phyloP scores from a whole-genome alignment of 2,888 invertebrate genomes.

The Oegoconia quadripuncta region DNA sequence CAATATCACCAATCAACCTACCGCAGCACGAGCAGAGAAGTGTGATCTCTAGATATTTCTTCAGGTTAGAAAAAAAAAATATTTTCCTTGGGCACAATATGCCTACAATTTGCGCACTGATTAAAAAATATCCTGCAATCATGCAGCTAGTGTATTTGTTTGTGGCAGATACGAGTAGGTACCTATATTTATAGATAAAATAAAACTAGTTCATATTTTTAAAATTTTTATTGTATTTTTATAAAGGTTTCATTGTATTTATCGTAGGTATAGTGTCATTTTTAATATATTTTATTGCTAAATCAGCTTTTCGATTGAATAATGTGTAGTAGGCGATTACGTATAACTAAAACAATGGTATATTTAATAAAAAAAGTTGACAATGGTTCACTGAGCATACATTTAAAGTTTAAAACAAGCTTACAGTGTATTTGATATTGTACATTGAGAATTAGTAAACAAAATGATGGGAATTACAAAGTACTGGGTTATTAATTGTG shows the following conservation, averaged over 20 bases:
- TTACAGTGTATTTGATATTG: slow-evolving; percentile 34
- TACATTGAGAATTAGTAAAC: slow-evolving; percentile 43
- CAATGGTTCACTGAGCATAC: slow-evolving; percentile 25
- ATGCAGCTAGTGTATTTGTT: no score
- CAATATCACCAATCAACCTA: no score
- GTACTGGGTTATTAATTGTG: slow-evolving; percentile 62
- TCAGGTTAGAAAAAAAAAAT: no score
- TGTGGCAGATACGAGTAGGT: no score
- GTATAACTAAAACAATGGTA: slow-evolving; percentile 56
- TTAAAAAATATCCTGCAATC: no score
- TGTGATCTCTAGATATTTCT: no score
- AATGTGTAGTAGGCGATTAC: slow-evolving; percentile 77
- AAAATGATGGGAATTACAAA: slow-evolving; percentile 43
- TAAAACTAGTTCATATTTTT: slow-evolving; percentile 36
- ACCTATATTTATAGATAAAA: slow-evolving; percentile 22
- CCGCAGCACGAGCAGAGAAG: no score
- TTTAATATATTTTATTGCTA: slow-evolving; percentile 67
- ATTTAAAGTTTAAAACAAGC: slow-evolving; percentile 29
- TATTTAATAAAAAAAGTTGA: slow-evolving; percentile 33
- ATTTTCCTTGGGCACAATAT: no score
- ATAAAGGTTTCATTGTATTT: slow-evolving; percentile 74
- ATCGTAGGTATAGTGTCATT: slow-evolving; percentile 74
- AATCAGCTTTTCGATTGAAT: slow-evolving; percentile 62
- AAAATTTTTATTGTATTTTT: slow-evolving; percentile 62
- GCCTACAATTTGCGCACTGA: no score